phyloP scores from a whole-genome alignment of 2,797 vertebrate species.

The Pipistrellus kuhlii region DNA sequence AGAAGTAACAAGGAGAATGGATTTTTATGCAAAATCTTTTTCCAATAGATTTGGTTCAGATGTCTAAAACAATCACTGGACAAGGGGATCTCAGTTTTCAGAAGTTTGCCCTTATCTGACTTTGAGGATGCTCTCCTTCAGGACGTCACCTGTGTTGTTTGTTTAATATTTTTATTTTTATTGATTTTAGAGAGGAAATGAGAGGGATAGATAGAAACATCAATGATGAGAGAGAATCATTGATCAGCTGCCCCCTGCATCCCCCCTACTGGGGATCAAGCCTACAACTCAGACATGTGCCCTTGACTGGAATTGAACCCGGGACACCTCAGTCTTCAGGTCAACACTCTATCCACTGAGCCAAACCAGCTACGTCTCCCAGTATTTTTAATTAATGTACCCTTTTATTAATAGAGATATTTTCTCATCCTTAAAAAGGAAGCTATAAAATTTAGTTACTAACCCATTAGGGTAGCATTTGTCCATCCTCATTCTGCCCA shows the following conservation, averaged over 20 bases:
- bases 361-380: too few relatives aligned
- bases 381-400: background rate
- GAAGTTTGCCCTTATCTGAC: background rate
- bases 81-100: background rate
- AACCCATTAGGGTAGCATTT: background rate
- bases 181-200: too few relatives aligned
- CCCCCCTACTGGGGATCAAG: too few relatives aligned
- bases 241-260: too few relatives aligned
- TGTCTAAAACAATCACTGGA: background rate
- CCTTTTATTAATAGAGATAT: background rate
- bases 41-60: background rate
- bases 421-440: conserved; percentile 39
- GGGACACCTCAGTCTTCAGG: too few relatives aligned
- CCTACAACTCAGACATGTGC: too few relatives aligned
- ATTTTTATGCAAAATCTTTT: conserved; percentile 1
- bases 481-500: background rate
- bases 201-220: too few relatives aligned
- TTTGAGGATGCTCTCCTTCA: background rate
- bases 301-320: too few relatives aligned
- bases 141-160: background rate
- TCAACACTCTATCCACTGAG: too few relatives aligned
- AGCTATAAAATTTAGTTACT: background rate
- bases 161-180: too few relatives aligned
- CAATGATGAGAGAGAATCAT: too few relatives aligned
- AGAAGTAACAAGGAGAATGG: background rate